These are phyloP conservation scores for Nicator chloris DNA, from an alignment of 2,113 vertebrate species.

Conservation along the genomic window DNA sequence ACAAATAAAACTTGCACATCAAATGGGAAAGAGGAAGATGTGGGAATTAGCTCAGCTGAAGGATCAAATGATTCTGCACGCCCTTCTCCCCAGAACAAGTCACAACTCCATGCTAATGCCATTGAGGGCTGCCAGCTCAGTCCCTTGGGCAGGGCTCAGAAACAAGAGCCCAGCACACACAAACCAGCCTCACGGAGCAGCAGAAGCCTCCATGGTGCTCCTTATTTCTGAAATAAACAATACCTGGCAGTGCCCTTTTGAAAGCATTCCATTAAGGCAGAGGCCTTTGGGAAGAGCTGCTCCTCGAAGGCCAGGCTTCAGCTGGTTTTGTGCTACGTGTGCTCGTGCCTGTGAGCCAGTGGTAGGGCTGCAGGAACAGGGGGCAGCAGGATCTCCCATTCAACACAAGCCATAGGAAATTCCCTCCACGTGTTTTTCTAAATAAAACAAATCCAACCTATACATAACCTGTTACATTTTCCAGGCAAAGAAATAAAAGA, in stretches of 20 bases:
- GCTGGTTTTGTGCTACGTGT: rapidly evolving
- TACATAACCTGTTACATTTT: neutral
- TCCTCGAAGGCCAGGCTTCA: neutral
- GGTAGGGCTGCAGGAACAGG: neutral
- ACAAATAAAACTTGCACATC: neutral
- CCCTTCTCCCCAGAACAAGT: neutral
- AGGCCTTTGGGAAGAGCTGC: neutral
- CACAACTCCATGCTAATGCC: neutral
- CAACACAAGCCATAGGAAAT: neutral
- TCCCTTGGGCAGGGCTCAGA: neutral
- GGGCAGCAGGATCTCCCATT: neutral
- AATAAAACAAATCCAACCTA: neutral
- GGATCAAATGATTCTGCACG: neutral
- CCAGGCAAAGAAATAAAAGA: neutral
- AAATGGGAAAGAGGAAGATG: neutral
- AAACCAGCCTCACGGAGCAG: neutral
- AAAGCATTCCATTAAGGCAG: neutral
- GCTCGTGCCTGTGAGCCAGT: rapidly evolving
- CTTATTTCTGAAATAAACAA: neutral
- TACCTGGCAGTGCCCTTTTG: neutral
- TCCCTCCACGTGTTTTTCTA: neutral
- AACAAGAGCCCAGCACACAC: neutral
- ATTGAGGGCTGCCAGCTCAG: neutral
- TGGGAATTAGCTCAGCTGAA: neutral
- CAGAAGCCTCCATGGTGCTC: neutral